Conservation (phyloP, 2,113 vertebrate species). For the Pyrgilauda ruficollis region DNA sequence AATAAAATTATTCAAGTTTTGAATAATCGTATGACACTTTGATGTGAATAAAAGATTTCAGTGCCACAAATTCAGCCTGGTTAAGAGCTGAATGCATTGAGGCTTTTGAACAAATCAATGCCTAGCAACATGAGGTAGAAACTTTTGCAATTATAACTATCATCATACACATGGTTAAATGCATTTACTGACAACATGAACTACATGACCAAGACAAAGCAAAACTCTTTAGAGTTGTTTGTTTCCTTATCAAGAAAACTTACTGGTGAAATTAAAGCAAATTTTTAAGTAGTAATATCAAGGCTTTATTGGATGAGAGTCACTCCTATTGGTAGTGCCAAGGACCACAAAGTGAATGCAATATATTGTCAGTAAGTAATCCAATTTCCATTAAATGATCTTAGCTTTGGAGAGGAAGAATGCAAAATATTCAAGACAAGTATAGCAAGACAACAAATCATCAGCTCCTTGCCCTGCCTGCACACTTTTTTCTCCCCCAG, state of each 20-base stretch:
- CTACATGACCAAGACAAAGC: background rate
- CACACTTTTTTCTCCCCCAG: background rate
- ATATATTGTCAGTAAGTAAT: background rate
- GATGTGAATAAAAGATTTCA: background rate
- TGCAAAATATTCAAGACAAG: background rate
- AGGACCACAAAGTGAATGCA: background rate
- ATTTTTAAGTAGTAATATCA: background rate
- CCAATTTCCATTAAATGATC: background rate
- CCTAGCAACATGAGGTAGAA: background rate
- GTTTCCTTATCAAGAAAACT: background rate
- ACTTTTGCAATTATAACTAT: background rate
- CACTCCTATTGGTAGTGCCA: background rate
- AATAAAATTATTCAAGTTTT: background rate
- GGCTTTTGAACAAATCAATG: background rate
- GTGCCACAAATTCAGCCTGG: background rate
- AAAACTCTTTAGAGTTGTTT: background rate
- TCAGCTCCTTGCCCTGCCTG: background rate
- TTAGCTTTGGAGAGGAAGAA: background rate
- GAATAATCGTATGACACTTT: background rate
- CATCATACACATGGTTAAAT: background rate
- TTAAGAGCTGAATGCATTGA: background rate
- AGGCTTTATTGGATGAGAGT: background rate
- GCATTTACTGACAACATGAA: background rate
- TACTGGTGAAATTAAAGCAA: background rate
- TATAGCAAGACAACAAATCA: background rate